These are phyloP conservation scores for Lasaia peninsularis DNA, from an alignment of 1,140 invertebrate genomes.

Conservation along the genomic window DNA sequence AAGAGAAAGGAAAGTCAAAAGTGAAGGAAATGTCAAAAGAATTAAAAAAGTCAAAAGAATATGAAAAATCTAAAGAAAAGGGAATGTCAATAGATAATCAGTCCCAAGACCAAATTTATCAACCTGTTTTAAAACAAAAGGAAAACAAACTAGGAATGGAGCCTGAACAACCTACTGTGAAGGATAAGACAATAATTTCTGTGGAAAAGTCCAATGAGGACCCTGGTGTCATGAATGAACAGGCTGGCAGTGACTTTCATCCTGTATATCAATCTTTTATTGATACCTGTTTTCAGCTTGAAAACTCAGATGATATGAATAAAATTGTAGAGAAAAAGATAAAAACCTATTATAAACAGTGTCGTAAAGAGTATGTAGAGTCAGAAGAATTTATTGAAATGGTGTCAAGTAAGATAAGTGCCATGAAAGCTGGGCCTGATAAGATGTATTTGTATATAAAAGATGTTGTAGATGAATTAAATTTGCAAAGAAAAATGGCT, in stretches of 20 bases:
- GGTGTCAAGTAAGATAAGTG: slow-evolving; percentile 55
- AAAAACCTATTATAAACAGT: slow-evolving; percentile 65
- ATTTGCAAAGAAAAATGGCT: slow-evolving; percentile 55
- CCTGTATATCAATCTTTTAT: slow-evolving; percentile 59
- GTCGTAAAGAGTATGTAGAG: slow-evolving; percentile 60
- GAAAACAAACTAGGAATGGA: too few species aligned
- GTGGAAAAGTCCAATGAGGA: neutral
- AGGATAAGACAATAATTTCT: neutral
- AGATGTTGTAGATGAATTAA: slow-evolving; percentile 69
- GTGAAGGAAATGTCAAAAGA: too few species aligned
- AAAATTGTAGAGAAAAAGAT: slow-evolving; percentile 71
- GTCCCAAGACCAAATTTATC: neutral
- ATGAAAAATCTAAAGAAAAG: too few species aligned
- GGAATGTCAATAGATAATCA: neutral
- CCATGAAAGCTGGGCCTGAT: slow-evolving; percentile 55
- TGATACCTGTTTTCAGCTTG: slow-evolving; percentile 56
- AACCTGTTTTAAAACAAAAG: neutral
- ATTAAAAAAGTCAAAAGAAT: too few species aligned
- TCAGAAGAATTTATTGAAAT: slow-evolving; percentile 65
- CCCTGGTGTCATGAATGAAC: neutral
- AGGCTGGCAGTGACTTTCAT: slow-evolving; percentile 43
- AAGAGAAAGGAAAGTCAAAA: too few species aligned
- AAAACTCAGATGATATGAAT: slow-evolving; percentile 67
- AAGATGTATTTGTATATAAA: slow-evolving; percentile 70
- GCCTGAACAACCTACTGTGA: neutral